Evolutionary conservation across 1,140 invertebrate species (phyloP), one percentile per base, ranked within the genome.

Genomic region (Zaprionus taronus): DNA sequence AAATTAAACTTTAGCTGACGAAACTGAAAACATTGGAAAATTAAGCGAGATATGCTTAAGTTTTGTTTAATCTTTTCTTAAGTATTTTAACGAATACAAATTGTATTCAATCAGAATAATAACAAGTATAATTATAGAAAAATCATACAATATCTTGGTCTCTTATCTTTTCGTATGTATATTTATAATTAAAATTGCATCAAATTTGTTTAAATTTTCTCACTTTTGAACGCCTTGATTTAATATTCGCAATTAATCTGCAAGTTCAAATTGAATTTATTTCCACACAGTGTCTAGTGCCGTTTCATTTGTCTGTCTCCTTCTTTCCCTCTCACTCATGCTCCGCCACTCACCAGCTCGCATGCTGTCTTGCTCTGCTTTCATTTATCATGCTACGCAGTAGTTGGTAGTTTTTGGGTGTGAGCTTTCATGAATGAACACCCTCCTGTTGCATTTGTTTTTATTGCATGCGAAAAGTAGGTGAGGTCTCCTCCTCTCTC

Each of bases 391-490:
- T 60, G 17, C 61, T 72, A 76, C 55, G 67, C 26, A 53, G 55
- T 70, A 34, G 12, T 36, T n/a, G 6, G 34, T 53, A 36, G 63
- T 65, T 69, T 73, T 53, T 60, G 68, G 68, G 68, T 75, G 53
- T 87, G 77, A 71, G 80, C 76, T 72, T 80, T 68, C 81, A 90
- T 90, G 85, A 90, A 90, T 90, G 85, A 91, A 90, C 79, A 82
- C 80, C 86, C 86, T 90, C 85, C 85, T 90, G 85, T 90, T 90
- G 85, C 85, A 90, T 90, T 90, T 90, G 86, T 90, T 90, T 85
- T 82, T 80, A 81, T 76, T 83, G 77, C 55, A 67, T 55, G 80
- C 65, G 74, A 61, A 75, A 56, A 47, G 65, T 61, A 47, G 66
- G 34, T 60, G 57, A 70, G 56, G 66, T 64, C 65, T 22, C 12